A percentile compares a stretch with the other conserved stretches of the same genome.
phyloP scores from a whole-genome alignment of 1,140 invertebrate genomes.

The Paralvinella palmiformis region DNA sequence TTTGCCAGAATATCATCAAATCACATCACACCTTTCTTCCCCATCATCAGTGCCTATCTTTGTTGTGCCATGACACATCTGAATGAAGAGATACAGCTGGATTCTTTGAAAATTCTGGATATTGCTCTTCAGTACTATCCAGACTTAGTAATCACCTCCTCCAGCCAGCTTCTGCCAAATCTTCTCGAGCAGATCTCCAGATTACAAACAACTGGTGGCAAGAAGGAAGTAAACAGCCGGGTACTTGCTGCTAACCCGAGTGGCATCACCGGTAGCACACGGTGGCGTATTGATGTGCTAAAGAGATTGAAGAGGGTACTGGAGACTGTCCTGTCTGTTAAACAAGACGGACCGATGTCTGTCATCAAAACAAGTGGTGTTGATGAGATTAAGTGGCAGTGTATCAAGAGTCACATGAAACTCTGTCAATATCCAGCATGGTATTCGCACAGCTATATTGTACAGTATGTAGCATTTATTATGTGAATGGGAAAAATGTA shows the following conservation, averaged over 20 bases:
- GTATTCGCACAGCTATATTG: no score
- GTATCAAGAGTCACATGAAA: no score
- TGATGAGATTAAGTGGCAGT: no score
- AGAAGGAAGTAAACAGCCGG: constrained; percentile 19
- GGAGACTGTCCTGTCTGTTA: constrained; percentile 4
- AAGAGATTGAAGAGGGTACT: constrained; percentile 31
- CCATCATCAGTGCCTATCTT: constrained; percentile 68
- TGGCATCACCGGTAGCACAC: constrained; percentile 30
- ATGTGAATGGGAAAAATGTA: no score
- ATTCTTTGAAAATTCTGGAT: constrained; percentile 70
- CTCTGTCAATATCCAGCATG: no score
- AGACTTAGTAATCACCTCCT: constrained; percentile 58
- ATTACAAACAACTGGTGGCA: no score
- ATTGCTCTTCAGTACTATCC: constrained; percentile 58
- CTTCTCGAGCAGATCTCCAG: constrained; percentile 69
- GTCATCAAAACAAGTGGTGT: no score
- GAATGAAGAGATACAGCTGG: constrained; percentile 68
- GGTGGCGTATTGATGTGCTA: constrained; percentile 37
- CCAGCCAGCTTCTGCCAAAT: constrained; percentile 64
- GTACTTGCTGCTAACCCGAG: constrained; percentile 33
- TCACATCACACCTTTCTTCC: constrained; percentile 62
- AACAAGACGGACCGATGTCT: no score
- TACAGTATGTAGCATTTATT: no score
- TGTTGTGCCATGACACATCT: constrained; percentile 83
- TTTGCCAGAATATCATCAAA: constrained; percentile 52